A percentile compares a stretch with the other conserved stretches of the same genome.
Evolutionary conservation across 2,888 invertebrate species (phyloP).

Genomic region (Tridacna crocea): DNA sequence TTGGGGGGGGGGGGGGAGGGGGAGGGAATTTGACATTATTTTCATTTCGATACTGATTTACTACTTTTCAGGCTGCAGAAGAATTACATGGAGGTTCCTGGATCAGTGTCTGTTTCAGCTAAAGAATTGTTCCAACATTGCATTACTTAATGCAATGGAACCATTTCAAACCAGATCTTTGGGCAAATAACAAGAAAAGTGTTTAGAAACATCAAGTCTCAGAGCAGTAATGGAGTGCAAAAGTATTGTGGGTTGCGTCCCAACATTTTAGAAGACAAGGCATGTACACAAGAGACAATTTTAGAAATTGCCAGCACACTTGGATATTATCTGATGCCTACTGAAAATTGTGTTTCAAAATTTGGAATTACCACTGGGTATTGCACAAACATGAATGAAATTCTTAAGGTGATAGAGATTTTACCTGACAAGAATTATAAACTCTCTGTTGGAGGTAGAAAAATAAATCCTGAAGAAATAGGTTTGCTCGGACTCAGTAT

Average conservation of each 20-base stretch:
- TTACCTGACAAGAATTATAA: not conserved
- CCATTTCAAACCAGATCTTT: not conserved
- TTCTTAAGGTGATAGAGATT: conserved; percentile 16
- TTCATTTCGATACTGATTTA: not conserved
- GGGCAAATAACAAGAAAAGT: conserved; percentile 8
- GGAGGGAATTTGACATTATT: too few relatives aligned
- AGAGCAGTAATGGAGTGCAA: not conserved
- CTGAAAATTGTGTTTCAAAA: not conserved
- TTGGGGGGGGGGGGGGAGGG: not conserved
- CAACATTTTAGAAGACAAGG: conserved; percentile 11
- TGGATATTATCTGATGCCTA: conserved; percentile 8
- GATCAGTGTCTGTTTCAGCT: conserved; percentile 25
- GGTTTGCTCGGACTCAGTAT: conserved; percentile 17
- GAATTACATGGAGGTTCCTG: conserved; percentile 26
- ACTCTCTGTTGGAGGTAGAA: conserved; percentile 27
- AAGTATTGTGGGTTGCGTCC: conserved; percentile 19
- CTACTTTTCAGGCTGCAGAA: conserved; percentile 24
- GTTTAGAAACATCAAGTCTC: conserved; percentile 12
- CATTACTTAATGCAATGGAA: not conserved
- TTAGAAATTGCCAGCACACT: not conserved
- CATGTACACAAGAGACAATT: not conserved
- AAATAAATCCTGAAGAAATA: conserved; percentile 9
- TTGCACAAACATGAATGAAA: conserved; percentile 17
- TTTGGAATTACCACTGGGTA: conserved; percentile 25
- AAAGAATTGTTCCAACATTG: conserved; percentile 14